Percentiles rank a stretch among this genome's conserved stretches.
phyloP scores from a whole-genome alignment of 1,140 invertebrate species.

The Pseudoatta argentina region DNA sequence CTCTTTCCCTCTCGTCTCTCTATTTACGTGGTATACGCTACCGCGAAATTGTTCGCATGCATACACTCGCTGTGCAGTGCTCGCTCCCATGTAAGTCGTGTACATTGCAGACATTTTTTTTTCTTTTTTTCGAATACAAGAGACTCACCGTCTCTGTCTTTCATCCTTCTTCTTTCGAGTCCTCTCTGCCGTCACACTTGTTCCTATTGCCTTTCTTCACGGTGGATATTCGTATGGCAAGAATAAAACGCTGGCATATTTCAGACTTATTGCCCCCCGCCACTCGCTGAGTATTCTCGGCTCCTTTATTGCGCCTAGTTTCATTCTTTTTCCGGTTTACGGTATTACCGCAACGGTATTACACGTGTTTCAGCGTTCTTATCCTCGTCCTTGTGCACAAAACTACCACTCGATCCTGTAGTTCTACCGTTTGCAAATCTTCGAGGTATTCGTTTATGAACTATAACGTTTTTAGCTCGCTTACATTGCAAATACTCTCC shows the following conservation, averaged over 20 bases:
- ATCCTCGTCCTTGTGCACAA: conserved; percentile 35
- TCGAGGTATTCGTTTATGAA: conserved; percentile 21
- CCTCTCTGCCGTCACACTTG: not conserved
- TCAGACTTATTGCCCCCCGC: conserved; percentile 79
- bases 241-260: conserved; percentile 81
- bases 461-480: not conserved
- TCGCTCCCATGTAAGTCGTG: conserved; percentile 62
- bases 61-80: not conserved
- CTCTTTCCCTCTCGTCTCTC: conserved; percentile 38
- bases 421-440: conserved; percentile 65
- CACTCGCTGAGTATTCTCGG: conserved; percentile 58
- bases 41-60: conserved; percentile 66
- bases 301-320: conserved; percentile 80
- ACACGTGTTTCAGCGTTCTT: conserved; percentile 72
- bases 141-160: conserved; percentile 44
- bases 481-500: not conserved
- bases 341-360: conserved; percentile 74
- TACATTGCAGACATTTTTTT: conserved; percentile 68
- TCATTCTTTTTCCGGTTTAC: conserved; percentile 78
- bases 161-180: conserved; percentile 18
- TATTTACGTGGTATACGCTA: conserved; percentile 57
- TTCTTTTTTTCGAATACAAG: conserved; percentile 22
- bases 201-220: conserved; percentile 31
- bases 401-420: not conserved
- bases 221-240: conserved; percentile 70